Evolutionary conservation across 2,797 vertebrate genomes (phyloP).

Genomic region (Alfaro cultratus): DNA sequence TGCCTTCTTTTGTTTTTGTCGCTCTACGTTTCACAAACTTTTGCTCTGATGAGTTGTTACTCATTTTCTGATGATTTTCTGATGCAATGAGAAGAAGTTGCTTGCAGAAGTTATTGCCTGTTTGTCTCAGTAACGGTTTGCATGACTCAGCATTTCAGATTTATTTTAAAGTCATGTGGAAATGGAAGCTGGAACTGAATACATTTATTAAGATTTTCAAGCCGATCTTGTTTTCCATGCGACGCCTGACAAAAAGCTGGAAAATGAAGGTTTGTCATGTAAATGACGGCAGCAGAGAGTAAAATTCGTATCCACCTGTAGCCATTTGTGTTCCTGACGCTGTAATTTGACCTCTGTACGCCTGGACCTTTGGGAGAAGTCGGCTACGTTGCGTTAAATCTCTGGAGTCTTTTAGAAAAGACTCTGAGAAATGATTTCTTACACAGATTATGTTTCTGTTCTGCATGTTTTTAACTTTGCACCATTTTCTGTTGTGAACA

Average conservation of each 20-base stretch:
- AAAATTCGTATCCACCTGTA: slow-evolving; percentile 38
- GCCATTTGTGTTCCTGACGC: slow-evolving; percentile 31
- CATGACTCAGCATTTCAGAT: slow-evolving; percentile 41
- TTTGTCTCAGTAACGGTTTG: slow-evolving; percentile 33
- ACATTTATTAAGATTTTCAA: slow-evolving; percentile 12
- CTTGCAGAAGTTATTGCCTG: slow-evolving; percentile 25
- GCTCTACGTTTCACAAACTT: not conserved
- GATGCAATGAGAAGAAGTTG: slow-evolving; percentile 14
- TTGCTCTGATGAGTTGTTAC: slow-evolving; percentile 7
- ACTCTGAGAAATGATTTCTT: slow-evolving; percentile 7
- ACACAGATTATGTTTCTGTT: slow-evolving; percentile 5
- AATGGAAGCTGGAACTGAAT: slow-evolving; percentile 2
- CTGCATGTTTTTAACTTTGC: slow-evolving; percentile 15
- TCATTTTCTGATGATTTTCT: slow-evolving; percentile 11
- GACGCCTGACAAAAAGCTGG: slow-evolving; percentile 18
- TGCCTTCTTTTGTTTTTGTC: slow-evolving; percentile 65
- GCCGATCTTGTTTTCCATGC: slow-evolving; percentile 12
- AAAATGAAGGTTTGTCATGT: slow-evolving; percentile 19
- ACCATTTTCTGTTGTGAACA: slow-evolving; percentile 7
- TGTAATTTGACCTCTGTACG: slow-evolving; percentile 20
- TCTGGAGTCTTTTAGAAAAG: not conserved
- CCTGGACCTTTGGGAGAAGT: slow-evolving; percentile 8
- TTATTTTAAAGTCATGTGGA: slow-evolving; percentile 29
- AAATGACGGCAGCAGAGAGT: slow-evolving; percentile 15
- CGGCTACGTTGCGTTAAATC: slow-evolving; percentile 16